Base-by-base conservation (phyloP, 2,888 invertebrate genomes). In the Eupithecia abbreviata region DNA sequence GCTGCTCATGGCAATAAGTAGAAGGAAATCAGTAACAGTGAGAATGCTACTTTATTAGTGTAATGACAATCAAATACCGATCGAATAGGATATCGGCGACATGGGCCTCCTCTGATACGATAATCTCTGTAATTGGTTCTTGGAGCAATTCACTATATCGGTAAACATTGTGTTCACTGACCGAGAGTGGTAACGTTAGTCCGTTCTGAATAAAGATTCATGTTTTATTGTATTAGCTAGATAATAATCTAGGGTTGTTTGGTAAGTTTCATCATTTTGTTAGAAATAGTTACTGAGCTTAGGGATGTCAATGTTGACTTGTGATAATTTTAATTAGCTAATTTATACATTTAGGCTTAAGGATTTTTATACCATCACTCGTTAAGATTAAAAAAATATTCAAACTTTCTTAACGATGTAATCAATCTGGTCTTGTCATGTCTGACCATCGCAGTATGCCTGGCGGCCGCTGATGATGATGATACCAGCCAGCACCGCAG, bases 381-480 rank as follows among this genome's bases (percentile, higher is more conserved):
- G 9, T 47, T 47, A 47, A 47, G 47, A 49, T 49, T 49, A 49
- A 49, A 49, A 13, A 55, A 55, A 55, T 55, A 30, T 30, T 30
- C 30, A 30, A 30, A 30, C 30, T 30, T 30, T 30, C 30, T 30
- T 30, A 30, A 30, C 30, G 30, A 30, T n/a, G 2, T 55, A 55
- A 7, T 6, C 13, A 4, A 6, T 6, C n/a, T 6, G n/a, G 6
- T 55, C 30, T 30, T 30, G 30, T 30, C 49, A 0, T 2, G 15
- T 10, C 15, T 51, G 4, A 51, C 51, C 51, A 51, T 15, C 15
- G 5, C 15, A 51, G 49, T 51, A 5, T 4, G 51, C 51, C 51
- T 51, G 0, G 13, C 15, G 1, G 58, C 18, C 58, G 9, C 9
- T 9, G 58, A 76, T 80, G 78, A n/a, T 43, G 67, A 15, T 67